phyloP scores from a whole-genome alignment of 2,888 invertebrate species.

The Zelleria hepariella region DNA sequence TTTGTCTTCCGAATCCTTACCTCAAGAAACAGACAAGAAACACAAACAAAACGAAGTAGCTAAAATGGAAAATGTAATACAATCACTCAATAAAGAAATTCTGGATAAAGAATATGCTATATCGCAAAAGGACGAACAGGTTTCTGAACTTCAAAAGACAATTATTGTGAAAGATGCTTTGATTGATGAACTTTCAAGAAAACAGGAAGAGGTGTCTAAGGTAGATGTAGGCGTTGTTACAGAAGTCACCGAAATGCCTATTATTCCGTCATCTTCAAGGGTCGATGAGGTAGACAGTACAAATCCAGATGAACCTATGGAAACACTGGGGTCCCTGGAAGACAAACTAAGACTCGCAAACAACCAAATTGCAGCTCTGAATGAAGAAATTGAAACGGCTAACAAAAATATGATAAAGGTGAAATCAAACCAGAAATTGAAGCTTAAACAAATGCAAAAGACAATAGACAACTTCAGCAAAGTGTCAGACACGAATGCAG shows the following conservation, averaged over 20 bases:
- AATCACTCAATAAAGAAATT: slow-evolving; percentile 62
- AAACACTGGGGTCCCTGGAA: slow-evolving; percentile 35
- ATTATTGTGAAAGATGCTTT: slow-evolving; percentile 21
- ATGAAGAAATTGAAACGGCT: slow-evolving; percentile 79
- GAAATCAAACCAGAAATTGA: slow-evolving; percentile 79
- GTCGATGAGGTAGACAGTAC: neutral
- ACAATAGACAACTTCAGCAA: slow-evolving; percentile 78
- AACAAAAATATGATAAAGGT: slow-evolving; percentile 85
- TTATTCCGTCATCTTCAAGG: neutral
- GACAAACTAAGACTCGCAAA: slow-evolving; percentile 56
- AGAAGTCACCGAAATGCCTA: slow-evolving; percentile 17
- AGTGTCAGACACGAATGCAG: slow-evolving; percentile 77
- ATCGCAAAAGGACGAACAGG: slow-evolving; percentile 57
- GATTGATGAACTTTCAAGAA: slow-evolving; percentile 21
- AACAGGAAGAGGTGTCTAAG: slow-evolving; percentile 15
- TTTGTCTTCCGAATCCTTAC: slow-evolving; percentile 46
- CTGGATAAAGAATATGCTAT: slow-evolving; percentile 57
- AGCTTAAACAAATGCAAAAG: slow-evolving; percentile 82
- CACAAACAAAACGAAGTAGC: slow-evolving; percentile 39
- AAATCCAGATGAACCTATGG: slow-evolving; percentile 13
- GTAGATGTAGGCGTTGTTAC: slow-evolving; percentile 35
- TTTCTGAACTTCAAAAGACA: slow-evolving; percentile 31
- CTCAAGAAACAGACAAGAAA: slow-evolving; percentile 54
- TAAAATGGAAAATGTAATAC: slow-evolving; percentile 50
- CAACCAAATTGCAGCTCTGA: slow-evolving; percentile 67